phyloP scores from a whole-genome alignment of 2,113 vertebrate species.

The Symphodus melops region DNA sequence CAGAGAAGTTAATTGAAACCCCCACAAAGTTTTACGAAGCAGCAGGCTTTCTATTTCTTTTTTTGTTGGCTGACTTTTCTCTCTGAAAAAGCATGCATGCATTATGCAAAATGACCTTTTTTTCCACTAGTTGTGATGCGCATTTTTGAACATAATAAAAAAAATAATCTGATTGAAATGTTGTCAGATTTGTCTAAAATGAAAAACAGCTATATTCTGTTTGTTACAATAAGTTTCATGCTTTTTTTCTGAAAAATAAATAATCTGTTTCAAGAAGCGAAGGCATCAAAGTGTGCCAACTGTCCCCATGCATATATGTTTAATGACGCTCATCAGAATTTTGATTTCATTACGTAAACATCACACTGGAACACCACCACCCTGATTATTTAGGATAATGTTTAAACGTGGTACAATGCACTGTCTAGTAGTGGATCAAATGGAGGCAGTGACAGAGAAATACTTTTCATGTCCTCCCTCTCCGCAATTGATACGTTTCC shows the following conservation, averaged over 20 bases:
- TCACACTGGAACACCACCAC: constrained; percentile 56
- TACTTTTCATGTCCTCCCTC: constrained; percentile 61
- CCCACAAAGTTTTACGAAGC: constrained; percentile 34
- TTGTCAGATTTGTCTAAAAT: constrained; percentile 30
- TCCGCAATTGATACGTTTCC: constrained; percentile 49
- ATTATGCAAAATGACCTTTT: constrained; percentile 41
- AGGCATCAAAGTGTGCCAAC: constrained; percentile 69
- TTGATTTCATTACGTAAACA: constrained; percentile 75
- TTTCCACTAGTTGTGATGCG: constrained; percentile 13
- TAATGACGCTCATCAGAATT: constrained; percentile 69
- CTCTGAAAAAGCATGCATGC: constrained; percentile 45
- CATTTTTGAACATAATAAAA: constrained; percentile 20
- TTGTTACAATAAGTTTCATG: constrained; percentile 40
- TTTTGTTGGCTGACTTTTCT: constrained; percentile 44
- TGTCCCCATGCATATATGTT: constrained; percentile 77
- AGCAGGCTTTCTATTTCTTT: constrained; percentile 42
- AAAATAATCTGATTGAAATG: constrained; percentile 33
- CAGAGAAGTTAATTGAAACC: constrained; percentile 38
- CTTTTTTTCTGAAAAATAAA: constrained; percentile 46
- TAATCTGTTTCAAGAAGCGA: constrained; percentile 60
- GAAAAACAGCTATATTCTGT: constrained; percentile 37
- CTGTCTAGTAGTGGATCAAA: constrained; percentile 59
- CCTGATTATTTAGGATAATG: constrained; percentile 63
- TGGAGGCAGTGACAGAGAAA: constrained; percentile 52
- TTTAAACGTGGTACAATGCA: constrained; percentile 73